phyloP scores from a whole-genome alignment of 2,797 vertebrate species.

The Macropodus opercularis region DNA sequence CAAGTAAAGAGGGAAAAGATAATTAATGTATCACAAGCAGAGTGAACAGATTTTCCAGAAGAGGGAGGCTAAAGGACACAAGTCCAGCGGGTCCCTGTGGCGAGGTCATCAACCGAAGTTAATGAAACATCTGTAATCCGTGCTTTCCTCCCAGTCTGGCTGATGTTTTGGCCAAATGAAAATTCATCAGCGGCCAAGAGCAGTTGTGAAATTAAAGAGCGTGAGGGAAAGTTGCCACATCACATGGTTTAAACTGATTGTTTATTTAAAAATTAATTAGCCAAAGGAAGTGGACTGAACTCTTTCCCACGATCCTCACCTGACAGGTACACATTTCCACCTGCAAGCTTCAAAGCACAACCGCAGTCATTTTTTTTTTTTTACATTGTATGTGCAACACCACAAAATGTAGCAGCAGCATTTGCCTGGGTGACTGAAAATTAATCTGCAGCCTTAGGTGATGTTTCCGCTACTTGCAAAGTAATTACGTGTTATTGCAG shows the following conservation, averaged over 20 bases:
- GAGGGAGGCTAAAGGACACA: background rate
- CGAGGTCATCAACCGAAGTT: constrained; percentile 8
- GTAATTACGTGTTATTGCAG: too few relatives aligned
- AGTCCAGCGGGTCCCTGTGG: constrained; percentile 1
- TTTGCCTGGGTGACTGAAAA: background rate
- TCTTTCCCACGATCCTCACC: background rate
- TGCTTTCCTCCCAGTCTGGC: background rate
- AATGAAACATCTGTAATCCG: constrained; percentile 29
- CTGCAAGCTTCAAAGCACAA: background rate
- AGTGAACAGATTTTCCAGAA: constrained; percentile 13
- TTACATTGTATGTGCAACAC: background rate
- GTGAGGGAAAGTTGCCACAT: background rate
- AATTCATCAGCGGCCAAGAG: background rate
- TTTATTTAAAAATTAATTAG: background rate
- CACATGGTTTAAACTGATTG: background rate
- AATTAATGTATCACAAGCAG: constrained; percentile 6
- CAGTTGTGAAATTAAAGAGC: background rate
- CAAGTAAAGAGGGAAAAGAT: constrained; percentile 7
- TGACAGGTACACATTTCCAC: background rate
- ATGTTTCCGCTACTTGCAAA: background rate
- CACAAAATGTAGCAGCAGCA: background rate
- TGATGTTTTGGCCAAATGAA: background rate
- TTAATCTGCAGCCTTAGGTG: background rate
- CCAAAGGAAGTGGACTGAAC: background rate
- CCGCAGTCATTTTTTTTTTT: background rate